phyloP scores from a whole-genome alignment of 2,888 invertebrate species.

The Drosophila nr. perissopoda region DNA sequence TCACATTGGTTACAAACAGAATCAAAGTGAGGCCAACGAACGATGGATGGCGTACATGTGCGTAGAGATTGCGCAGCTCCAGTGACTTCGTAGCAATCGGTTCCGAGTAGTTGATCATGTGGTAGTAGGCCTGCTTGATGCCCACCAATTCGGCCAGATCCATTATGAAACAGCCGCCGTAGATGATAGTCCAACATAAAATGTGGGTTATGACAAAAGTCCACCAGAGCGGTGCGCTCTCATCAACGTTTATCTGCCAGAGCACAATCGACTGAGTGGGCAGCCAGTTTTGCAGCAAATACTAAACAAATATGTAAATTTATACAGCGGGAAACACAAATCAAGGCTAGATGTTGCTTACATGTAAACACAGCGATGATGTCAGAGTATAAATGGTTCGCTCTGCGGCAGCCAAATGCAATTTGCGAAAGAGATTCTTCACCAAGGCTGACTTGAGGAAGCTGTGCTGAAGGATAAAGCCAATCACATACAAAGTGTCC shows the following conservation, averaged over 20 bases:
- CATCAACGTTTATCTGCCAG: slow-evolving; percentile 86
- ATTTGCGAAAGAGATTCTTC: slow-evolving; percentile 85
- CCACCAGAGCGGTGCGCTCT: slow-evolving; percentile 85
- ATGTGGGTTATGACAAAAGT: slow-evolving; percentile 85
- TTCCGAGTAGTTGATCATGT: slow-evolving; percentile 85
- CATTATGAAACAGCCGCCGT: slow-evolving; percentile 87
- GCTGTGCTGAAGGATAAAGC: slow-evolving; percentile 87
- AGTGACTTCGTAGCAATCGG: slow-evolving; percentile 86
- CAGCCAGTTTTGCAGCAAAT: slow-evolving; percentile 86
- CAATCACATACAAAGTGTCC: slow-evolving; percentile 85
- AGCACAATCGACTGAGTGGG: slow-evolving; percentile 85
- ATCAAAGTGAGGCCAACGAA: slow-evolving; percentile 87
- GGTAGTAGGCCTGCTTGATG: slow-evolving; percentile 88
- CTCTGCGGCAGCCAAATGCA: slow-evolving; percentile 85
- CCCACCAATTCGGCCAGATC: slow-evolving; percentile 88
- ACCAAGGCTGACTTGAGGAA: slow-evolving; percentile 85
- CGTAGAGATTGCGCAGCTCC: slow-evolving; percentile 86
- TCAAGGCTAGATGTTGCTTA: slow-evolving; percentile 60
- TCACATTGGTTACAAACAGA: slow-evolving; percentile 87
- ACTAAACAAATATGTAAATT: slow-evolving; percentile 75
- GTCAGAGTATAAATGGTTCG: slow-evolving; percentile 86
- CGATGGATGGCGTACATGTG: slow-evolving; percentile 88
- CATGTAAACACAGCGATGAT: slow-evolving; percentile 85
- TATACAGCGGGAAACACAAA: background rate
- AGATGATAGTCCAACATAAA: slow-evolving; percentile 87